phyloP scores from a whole-genome alignment of 2,113 vertebrate genomes.

The Seriola aureovittata region DNA sequence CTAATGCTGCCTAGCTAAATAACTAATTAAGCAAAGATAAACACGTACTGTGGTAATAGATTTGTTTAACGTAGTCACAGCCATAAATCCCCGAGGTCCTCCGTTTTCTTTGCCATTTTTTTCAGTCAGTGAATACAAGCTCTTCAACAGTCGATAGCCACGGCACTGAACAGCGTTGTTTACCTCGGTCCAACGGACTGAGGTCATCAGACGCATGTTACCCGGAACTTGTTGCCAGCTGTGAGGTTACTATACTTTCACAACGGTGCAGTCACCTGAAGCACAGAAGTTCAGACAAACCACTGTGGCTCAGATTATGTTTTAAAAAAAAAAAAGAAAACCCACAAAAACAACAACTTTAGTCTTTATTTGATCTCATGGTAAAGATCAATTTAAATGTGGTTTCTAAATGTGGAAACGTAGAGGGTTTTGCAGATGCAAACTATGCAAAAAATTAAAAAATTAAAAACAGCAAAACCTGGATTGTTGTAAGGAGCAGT shows the following conservation, averaged over 20 bases:
- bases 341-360: too few species aligned
- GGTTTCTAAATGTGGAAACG: too few species aligned
- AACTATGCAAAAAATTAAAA: too few species aligned
- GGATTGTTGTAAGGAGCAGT: too few species aligned
- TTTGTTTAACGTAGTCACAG: slow-evolving; percentile 27
- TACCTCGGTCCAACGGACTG: slow-evolving; percentile 57
- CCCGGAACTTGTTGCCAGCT: slow-evolving; percentile 70
- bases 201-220: slow-evolving; percentile 56
- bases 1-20: slow-evolving; percentile 4
- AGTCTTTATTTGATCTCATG: background rate
- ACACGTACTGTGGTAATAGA: slow-evolving; percentile 40
- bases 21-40: background rate
- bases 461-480: too few species aligned
- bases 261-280: background rate
- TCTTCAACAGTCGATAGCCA: slow-evolving; percentile 1
- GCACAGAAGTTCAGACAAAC: background rate
- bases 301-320: rapidly evolving
- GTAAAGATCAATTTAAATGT: background rate
- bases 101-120: slow-evolving; percentile 63
- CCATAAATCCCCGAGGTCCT: slow-evolving; percentile 27
- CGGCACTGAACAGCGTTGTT: slow-evolving; percentile 51
- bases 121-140: background rate
- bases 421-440: too few species aligned
- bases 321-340: background rate
- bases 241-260: background rate